These are phyloP conservation scores for Lanius ludovicianus DNA, from an alignment of 2,113 vertebrate species.

Conservation along the genomic window DNA sequence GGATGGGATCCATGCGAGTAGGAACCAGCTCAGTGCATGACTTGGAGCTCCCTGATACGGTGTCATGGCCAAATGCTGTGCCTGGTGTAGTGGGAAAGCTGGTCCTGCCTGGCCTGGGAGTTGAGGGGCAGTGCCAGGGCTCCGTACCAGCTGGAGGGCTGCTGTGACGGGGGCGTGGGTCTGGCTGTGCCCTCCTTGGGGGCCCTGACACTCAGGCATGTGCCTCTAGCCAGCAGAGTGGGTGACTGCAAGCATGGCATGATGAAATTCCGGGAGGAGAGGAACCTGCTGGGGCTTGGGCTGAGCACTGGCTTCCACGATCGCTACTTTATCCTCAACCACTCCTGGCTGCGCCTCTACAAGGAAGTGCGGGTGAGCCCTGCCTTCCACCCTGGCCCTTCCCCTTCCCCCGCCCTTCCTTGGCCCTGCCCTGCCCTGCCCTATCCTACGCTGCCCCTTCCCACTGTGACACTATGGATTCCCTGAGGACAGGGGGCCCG, in stretches of 20 bases:
- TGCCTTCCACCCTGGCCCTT: not conserved
- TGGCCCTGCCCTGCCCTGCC: too few species aligned
- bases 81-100: too few species aligned
- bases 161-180: fast-evolving
- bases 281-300: conserved; percentile 84
- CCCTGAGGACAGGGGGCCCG: fast-evolving
- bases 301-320: conserved; percentile 86
- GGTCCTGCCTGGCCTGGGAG: not conserved
- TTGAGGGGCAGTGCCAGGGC: not conserved
- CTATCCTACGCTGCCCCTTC: not conserved
- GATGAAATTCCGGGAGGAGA: conserved; percentile 92
- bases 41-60: not conserved
- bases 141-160: not conserved
- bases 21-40: not conserved
- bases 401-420: too few species aligned
- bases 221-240: conserved; percentile 80
- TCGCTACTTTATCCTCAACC: conserved; percentile 91
- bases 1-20: not conserved
- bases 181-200: not conserved
- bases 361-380: conserved; percentile 89
- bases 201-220: not conserved
- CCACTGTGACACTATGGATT: not conserved
- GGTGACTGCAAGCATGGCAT: conserved; percentile 88
- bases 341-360: conserved; percentile 86
- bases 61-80: not conserved